phyloP scores from a whole-genome alignment of 1,140 invertebrate genomes.

The Euura saliciscinereae region DNA sequence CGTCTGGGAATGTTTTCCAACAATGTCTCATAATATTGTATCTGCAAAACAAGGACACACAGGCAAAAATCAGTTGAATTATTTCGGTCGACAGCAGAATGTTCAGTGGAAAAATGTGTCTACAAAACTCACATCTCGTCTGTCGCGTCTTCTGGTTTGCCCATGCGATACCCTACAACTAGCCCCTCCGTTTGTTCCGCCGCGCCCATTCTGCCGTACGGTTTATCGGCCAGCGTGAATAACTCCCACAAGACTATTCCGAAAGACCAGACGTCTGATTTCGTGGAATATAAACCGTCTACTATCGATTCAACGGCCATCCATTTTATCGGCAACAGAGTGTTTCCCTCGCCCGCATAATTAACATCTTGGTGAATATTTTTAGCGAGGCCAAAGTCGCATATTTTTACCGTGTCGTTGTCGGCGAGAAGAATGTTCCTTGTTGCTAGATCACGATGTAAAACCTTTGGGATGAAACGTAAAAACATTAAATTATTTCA shows the following conservation, averaged over 20 bases:
- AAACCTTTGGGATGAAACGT: constrained; percentile 62
- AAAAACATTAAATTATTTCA: neutral
- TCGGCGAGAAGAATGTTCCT: constrained; percentile 94
- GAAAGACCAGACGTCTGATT: constrained; percentile 93
- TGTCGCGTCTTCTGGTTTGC: constrained; percentile 80
- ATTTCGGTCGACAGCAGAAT: too few species aligned
- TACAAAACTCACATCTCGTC: constrained; percentile 69
- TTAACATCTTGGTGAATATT: constrained; percentile 91
- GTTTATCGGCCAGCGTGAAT: constrained; percentile 86
- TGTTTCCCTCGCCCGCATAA: constrained; percentile 89
- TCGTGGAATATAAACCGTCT: constrained; percentile 81
- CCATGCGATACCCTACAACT: constrained; percentile 84
- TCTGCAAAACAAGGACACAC: constrained; percentile 61
- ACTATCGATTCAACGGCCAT: constrained; percentile 82
- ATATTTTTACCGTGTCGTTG: constrained; percentile 90
- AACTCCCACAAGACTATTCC: constrained; percentile 95
- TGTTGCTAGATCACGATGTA: constrained; percentile 96
- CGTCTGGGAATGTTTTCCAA: constrained; percentile 79
- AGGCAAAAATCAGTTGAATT: too few species aligned
- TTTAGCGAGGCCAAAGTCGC: constrained; percentile 95
- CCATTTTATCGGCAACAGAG: constrained; percentile 83
- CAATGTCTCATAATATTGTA: constrained; percentile 87
- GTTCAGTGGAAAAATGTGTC: too few species aligned
- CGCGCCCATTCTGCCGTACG: constrained; percentile 84
- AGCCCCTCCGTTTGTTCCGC: constrained; percentile 77